These are phyloP conservation scores for Trematomus bernacchii DNA, from an alignment of 2,797 vertebrate species.

Conservation along the genomic window DNA sequence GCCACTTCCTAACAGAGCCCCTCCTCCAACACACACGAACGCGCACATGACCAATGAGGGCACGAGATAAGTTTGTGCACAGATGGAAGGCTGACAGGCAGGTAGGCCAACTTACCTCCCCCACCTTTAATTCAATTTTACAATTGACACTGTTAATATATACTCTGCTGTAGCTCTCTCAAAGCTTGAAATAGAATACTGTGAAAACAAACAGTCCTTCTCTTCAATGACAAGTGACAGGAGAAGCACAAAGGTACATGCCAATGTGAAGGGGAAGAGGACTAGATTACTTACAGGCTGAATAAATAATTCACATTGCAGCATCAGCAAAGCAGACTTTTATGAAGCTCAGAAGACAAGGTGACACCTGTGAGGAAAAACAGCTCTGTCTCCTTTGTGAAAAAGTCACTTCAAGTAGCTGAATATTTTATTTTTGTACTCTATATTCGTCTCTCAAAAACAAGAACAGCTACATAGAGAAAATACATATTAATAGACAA, in stretches of 20 bases:
- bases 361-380: conserved; percentile 62
- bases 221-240: conserved; percentile 44
- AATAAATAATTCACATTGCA: conserved; percentile 75
- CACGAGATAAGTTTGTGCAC: too few relatives aligned
- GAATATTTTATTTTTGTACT: conserved; percentile 21
- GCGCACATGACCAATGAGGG: too few relatives aligned
- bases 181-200: conserved; percentile 19
- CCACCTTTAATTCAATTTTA: neutral
- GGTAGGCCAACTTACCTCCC: too few relatives aligned
- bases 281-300: conserved; percentile 60
- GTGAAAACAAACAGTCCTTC: conserved; percentile 22
- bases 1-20: too few relatives aligned
- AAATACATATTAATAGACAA: conserved; percentile 13
- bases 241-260: conserved; percentile 42
- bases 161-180: neutral
- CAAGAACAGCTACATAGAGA: neutral
- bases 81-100: too few relatives aligned
- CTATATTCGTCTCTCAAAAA: conserved; percentile 17
- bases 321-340: conserved; percentile 62
- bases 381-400: conserved; percentile 19
- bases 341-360: conserved; percentile 65
- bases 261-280: conserved; percentile 34
- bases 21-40: too few relatives aligned
- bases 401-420: conserved; percentile 12
- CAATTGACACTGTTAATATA: neutral